Evolutionary conservation across 2,888 invertebrate genomes (phyloP).

Genomic region (Caenorhabditis auriculariae): DNA sequence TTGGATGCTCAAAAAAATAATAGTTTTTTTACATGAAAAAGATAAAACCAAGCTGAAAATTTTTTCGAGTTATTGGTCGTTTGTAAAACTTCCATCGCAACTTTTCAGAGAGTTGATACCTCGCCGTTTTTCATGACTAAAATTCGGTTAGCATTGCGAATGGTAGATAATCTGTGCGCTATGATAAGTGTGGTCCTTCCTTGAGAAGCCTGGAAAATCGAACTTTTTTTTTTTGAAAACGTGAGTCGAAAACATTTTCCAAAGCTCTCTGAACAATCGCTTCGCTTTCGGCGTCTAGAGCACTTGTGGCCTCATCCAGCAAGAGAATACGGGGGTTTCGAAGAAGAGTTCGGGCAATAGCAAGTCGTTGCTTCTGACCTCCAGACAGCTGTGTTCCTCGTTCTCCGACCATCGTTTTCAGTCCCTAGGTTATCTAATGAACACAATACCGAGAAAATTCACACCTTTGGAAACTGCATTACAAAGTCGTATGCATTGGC

Average conservation of each 20-base stretch:
- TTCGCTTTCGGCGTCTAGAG: slow-evolving; percentile 49
- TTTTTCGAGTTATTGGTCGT: no score
- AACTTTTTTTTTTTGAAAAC: no score
- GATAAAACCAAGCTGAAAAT: slow-evolving; percentile 5
- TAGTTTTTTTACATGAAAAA: no score
- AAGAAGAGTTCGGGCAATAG: slow-evolving; percentile 39
- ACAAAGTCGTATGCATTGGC: slow-evolving; percentile 67
- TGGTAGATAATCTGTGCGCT: slow-evolving; percentile 67
- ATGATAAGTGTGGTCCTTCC: slow-evolving; percentile 66
- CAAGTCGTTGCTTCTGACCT: slow-evolving; percentile 62
- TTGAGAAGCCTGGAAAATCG: slow-evolving; percentile 58
- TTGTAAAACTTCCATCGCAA: no score
- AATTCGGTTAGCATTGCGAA: slow-evolving; percentile 67
- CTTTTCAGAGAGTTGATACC: no score
- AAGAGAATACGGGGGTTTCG: slow-evolving; percentile 30
- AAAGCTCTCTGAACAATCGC: slow-evolving; percentile 66
- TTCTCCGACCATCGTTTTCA: slow-evolving; percentile 65
- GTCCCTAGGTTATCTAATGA: no score
- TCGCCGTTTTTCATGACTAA: slow-evolving; percentile 64
- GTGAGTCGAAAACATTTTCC: slow-evolving; percentile 64
- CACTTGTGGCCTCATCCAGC: slow-evolving; percentile 36
- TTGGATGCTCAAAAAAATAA: no score
- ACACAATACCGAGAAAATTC: no score
- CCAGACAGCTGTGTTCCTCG: slow-evolving; percentile 65
- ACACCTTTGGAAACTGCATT: slow-evolving; percentile 62